These are phyloP conservation scores for Aphelinus atriplicis DNA, from an alignment of 1,140 invertebrate species.

Conservation along the genomic window DNA sequence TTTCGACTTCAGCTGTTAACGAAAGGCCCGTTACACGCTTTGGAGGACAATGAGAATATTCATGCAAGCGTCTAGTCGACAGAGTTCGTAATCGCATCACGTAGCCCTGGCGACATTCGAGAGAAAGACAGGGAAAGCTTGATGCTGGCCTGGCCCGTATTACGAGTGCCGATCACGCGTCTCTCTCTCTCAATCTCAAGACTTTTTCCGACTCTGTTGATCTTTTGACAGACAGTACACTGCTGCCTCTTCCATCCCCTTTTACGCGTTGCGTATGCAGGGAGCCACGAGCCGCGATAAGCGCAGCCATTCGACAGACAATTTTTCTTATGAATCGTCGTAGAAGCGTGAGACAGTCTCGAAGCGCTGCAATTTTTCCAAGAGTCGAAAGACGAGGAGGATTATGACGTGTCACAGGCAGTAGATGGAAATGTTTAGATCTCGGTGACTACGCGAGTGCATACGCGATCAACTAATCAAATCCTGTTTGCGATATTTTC, in stretches of 20 bases:
- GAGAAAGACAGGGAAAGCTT: background rate
- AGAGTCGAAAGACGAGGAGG: too few species aligned
- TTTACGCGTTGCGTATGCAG: too few species aligned
- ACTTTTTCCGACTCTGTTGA: conserved; percentile 23
- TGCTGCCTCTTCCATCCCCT: background rate
- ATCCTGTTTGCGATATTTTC: too few species aligned
- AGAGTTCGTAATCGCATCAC: conserved; percentile 32
- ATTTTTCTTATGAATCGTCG: too few species aligned
- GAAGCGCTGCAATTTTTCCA: too few species aligned
- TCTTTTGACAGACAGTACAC: background rate
- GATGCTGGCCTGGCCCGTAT: conserved; percentile 5
- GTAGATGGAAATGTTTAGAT: too few species aligned
- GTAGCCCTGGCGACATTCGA: conserved; percentile 13
- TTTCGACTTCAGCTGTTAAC: background rate
- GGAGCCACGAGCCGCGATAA: too few species aligned
- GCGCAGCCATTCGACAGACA: too few species aligned
- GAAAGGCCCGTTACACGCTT: background rate
- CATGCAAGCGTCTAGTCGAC: conserved; percentile 8
- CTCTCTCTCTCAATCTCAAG: background rate
- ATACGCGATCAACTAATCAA: too few species aligned
- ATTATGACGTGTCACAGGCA: too few species aligned
- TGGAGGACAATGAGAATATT: conserved; percentile 1
- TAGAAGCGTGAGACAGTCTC: too few species aligned
- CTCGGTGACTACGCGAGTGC: too few species aligned
- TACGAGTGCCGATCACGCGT: conserved; percentile 22